Percentiles rank a stretch among this genome's conserved stretches.
These are phyloP conservation scores for Heliothis subflexa DNA, from an alignment of 1,140 invertebrate species.

Conservation along the genomic window DNA sequence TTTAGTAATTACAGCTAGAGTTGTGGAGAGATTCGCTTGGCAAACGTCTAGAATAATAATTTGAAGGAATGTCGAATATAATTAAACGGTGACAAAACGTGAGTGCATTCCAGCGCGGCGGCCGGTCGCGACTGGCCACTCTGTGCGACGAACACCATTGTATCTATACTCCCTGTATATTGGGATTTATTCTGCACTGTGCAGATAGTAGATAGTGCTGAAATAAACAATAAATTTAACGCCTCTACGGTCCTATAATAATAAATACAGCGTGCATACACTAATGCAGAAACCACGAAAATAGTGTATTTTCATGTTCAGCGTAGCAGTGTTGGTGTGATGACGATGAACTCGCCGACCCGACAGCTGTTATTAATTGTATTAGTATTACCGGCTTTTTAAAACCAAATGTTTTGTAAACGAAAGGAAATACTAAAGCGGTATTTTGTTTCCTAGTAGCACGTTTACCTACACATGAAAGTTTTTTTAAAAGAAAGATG, in stretches of 20 bases:
- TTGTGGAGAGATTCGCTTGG: slow-evolving; percentile 14
- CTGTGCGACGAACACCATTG: background rate
- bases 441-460: background rate
- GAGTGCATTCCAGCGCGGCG: slow-evolving; percentile 21
- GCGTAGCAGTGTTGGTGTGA: background rate
- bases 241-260: slow-evolving; percentile 37
- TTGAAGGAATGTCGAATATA: slow-evolving; percentile 23
- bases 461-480: background rate
- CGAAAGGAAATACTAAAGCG: background rate
- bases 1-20: slow-evolving; percentile 15
- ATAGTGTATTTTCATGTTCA: slow-evolving; percentile 25
- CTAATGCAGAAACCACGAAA: slow-evolving; percentile 22
- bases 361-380: slow-evolving; percentile 15
- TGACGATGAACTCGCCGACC: slow-evolving; percentile 2
- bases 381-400: background rate
- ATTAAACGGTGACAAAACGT: background rate
- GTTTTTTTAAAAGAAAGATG: background rate
- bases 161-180: slow-evolving; percentile 30
- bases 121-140: background rate
- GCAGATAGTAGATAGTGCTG: slow-evolving; percentile 39
- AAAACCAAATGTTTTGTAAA: background rate
- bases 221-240: slow-evolving; percentile 38
- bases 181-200: background rate
- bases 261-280: slow-evolving; percentile 32
- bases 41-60: slow-evolving; percentile 16